A percentile compares a stretch with the other conserved stretches of the same genome.
phyloP scores from a whole-genome alignment of 2,888 invertebrate genomes.

The Euzophera pinguis region DNA sequence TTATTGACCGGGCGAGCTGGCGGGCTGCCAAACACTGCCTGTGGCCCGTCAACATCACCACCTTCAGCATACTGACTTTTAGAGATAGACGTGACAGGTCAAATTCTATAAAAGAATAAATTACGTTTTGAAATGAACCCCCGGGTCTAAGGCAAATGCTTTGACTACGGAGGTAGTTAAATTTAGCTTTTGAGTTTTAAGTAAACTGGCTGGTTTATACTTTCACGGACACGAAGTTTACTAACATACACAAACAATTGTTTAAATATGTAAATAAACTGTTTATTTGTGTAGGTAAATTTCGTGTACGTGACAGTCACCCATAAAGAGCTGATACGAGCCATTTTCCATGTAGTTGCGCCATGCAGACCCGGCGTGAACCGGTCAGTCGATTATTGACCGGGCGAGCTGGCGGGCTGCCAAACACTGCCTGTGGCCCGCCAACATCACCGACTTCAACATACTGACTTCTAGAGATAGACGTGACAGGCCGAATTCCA shows the following conservation, averaged over 20 bases:
- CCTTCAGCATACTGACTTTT: not conserved
- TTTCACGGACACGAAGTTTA: too few relatives aligned
- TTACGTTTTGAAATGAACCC: too few relatives aligned
- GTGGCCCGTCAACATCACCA: not conserved
- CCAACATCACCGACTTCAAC: not conserved
- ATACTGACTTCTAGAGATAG: not conserved
- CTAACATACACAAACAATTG: too few relatives aligned
- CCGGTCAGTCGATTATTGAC: not conserved
- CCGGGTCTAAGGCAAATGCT: too few relatives aligned
- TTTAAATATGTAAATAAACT: too few relatives aligned
- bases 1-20: not conserved
- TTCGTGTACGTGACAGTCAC: too few relatives aligned
- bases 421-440: not conserved
- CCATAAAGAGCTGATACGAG: not conserved
- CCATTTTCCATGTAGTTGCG: not conserved
- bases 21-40: conserved; percentile 1
- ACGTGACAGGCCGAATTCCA: too few relatives aligned
- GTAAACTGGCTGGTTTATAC: too few relatives aligned
- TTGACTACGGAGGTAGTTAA: too few relatives aligned
- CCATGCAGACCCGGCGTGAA: not conserved
- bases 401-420: not conserved
- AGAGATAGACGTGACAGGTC: not conserved
- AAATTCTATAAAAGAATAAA: too few relatives aligned
- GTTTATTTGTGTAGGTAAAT: too few relatives aligned
- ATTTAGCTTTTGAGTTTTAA: too few relatives aligned